Evolutionary conservation across 2,888 invertebrate species (phyloP).

Genomic region (Orchestes rusci): DNA sequence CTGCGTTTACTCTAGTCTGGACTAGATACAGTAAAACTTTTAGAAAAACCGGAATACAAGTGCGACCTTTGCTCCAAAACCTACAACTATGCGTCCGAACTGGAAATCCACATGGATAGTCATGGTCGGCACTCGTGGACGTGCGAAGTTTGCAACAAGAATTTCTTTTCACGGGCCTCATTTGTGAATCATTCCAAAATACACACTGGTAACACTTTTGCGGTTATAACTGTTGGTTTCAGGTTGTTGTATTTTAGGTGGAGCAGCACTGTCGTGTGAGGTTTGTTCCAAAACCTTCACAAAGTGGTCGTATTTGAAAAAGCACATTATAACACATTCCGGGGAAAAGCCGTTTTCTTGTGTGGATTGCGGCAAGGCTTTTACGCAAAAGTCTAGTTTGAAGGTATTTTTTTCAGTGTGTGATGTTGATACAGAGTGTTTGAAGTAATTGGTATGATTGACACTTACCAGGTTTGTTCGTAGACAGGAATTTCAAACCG

Average conservation of each 20-base stretch:
- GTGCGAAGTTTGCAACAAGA: conserved; percentile 39
- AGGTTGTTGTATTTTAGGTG: conserved; percentile 23
- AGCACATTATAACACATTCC: conserved; percentile 47
- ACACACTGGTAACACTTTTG: conserved; percentile 33
- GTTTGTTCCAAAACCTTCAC: conserved; percentile 47
- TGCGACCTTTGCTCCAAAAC: conserved; percentile 41
- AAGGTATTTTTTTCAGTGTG: too few species aligned
- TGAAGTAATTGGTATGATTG: too few species aligned
- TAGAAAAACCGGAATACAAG: conserved; percentile 40
- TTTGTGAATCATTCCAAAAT: conserved; percentile 37
- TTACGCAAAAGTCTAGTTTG: conserved; percentile 40
- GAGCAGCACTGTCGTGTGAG: conserved; percentile 42
- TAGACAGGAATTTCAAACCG: too few species aligned
- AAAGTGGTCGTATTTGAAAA: conserved; percentile 49
- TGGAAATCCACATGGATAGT: conserved; percentile 39
- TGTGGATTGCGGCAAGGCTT: conserved; percentile 39
- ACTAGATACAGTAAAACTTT: too few species aligned
- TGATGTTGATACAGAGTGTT: too few species aligned
- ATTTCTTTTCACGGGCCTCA: conserved; percentile 39
- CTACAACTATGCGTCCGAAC: conserved; percentile 39
- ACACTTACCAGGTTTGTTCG: too few species aligned
- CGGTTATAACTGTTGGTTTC: not conserved
- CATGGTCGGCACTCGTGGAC: conserved; percentile 40
- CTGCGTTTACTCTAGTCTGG: too few species aligned
- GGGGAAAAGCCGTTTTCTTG: conserved; percentile 43